Percentiles rank a stretch among this genome's conserved stretches.
phyloP scores from a whole-genome alignment of 1,140 invertebrate species.

The Diachasmimorpha longicaudata region DNA sequence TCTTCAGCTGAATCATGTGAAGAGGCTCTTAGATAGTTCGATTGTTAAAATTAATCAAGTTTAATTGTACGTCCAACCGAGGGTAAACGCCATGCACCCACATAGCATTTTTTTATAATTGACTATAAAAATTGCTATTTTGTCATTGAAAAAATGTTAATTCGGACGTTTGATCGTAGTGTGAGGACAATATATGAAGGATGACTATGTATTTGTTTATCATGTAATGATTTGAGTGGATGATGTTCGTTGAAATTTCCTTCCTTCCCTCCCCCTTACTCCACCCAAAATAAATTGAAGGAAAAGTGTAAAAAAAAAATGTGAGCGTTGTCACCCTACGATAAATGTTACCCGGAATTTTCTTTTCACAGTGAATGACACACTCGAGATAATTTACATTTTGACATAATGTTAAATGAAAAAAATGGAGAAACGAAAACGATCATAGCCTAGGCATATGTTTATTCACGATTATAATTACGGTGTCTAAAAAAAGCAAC shows the following conservation, averaged over 20 bases:
- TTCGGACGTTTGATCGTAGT: background rate
- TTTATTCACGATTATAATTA: slow-evolving; percentile 48
- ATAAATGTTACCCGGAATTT: slow-evolving; percentile 6
- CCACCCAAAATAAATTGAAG: background rate
- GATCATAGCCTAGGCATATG: slow-evolving; percentile 40
- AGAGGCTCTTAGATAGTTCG: background rate
- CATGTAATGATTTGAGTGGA: background rate
- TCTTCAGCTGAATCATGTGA: background rate
- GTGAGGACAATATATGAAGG: background rate
- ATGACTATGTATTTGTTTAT: background rate
- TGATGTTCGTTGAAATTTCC: background rate
- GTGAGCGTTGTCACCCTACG: slow-evolving; percentile 6
- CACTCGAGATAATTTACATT: slow-evolving; percentile 42
- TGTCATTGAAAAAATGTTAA: background rate
- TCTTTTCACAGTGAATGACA: slow-evolving; percentile 30
- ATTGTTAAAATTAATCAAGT: background rate
- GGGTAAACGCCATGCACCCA: background rate
- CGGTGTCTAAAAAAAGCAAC: slow-evolving; percentile 40
- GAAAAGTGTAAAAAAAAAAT: background rate
- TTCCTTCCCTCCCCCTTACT: background rate
- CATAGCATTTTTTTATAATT: background rate
- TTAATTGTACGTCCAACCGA: background rate
- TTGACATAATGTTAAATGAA: slow-evolving; percentile 30
- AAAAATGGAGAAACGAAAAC: slow-evolving; percentile 24
- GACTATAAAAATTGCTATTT: background rate